These are phyloP conservation scores for Arvicanthis niloticus DNA, from an alignment of 2,113 vertebrate species.

Conservation along the genomic window DNA sequence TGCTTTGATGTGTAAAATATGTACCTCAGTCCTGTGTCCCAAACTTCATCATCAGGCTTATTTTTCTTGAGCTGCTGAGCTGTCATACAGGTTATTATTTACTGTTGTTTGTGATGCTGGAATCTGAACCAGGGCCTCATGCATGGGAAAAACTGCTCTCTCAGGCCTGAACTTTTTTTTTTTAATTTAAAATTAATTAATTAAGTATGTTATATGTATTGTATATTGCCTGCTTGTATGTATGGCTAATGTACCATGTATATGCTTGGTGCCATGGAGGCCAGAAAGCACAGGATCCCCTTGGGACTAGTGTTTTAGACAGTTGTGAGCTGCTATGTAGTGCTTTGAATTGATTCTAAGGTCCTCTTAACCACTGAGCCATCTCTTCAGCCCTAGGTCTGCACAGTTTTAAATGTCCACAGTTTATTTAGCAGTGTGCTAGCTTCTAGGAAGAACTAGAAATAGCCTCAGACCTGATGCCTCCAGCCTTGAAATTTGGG, in stretches of 20 bases:
- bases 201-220: neutral
- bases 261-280: neutral
- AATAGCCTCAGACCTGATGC: neutral
- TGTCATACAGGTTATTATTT: neutral
- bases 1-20: too few relatives aligned
- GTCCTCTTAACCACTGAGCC: neutral
- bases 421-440: neutral
- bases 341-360: neutral
- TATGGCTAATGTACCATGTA: neutral
- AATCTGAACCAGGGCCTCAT: neutral
- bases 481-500: constrained; percentile 6
- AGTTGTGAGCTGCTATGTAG: neutral
- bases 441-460: neutral
- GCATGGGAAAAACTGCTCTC: neutral
- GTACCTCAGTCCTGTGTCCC: too few relatives aligned
- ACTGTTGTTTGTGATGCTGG: neutral
- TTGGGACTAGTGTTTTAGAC: neutral
- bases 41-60: neutral
- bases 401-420: neutral
- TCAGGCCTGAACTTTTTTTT: neutral
- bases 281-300: neutral
- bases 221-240: neutral
- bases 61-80: neutral
- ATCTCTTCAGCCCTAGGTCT: neutral
- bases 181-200: neutral